phyloP scores from a whole-genome alignment of 2,888 invertebrate genomes.

The Cerceris rybyensis region DNA sequence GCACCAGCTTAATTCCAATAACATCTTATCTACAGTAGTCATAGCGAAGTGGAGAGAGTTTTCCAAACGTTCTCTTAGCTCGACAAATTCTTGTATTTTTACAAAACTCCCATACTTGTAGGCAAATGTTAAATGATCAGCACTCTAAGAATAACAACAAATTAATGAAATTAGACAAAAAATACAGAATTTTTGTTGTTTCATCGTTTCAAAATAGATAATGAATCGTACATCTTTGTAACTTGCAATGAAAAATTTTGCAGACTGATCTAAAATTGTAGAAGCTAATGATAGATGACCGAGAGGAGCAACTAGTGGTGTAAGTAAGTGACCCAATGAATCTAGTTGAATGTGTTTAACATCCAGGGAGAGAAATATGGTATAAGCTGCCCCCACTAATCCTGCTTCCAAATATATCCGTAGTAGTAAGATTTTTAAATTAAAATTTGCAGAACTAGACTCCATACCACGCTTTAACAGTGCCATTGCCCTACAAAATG shows the following conservation, averaged over 20 bases:
- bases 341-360: constrained; percentile 97
- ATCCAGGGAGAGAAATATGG: constrained; percentile 85
- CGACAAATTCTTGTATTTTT: constrained; percentile 94
- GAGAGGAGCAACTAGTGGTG: constrained; percentile 88
- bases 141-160: constrained; percentile 85
- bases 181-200: background rate
- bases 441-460: constrained; percentile 93
- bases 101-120: constrained; percentile 97
- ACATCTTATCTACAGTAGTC: constrained; percentile 86
- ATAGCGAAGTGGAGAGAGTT: constrained; percentile 91
- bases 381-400: constrained; percentile 76
- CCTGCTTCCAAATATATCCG: constrained; percentile 87
- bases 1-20: constrained; percentile 85
- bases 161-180: constrained; percentile 11
- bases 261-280: constrained; percentile 88
- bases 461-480: constrained; percentile 75
- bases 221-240: constrained; percentile 90
- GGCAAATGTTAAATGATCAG: constrained; percentile 94
- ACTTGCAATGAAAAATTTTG: constrained; percentile 93
- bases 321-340: constrained; percentile 93
- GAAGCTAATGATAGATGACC: constrained; percentile 88
- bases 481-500: constrained; percentile 74
- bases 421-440: constrained; percentile 92
- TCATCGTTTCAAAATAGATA: background rate
- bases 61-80: constrained; percentile 90